Conservation (phyloP, 2,113 vertebrate species). For the Cololabis saira region DNA sequence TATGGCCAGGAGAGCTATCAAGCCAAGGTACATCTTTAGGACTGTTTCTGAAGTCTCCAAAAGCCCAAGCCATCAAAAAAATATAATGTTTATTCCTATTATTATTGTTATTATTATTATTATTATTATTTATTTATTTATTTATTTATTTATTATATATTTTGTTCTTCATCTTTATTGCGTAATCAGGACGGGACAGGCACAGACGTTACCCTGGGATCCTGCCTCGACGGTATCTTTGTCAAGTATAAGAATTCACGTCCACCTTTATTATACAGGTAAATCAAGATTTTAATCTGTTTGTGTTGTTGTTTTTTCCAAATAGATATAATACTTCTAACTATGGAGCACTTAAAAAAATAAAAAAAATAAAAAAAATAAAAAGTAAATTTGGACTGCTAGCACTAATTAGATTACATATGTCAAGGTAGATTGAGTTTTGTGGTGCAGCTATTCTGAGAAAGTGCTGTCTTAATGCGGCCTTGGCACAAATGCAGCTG, state of each 20-base stretch:
- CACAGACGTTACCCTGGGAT: constrained; percentile 90
- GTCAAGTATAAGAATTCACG: constrained; percentile 94
- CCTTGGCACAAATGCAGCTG: constrained; percentile 11
- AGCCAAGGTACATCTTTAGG: constrained; percentile 96
- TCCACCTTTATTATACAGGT: constrained; percentile 91
- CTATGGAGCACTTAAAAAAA: no score
- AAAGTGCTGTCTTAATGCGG: constrained; percentile 8
- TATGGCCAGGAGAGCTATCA: constrained; percentile 95
- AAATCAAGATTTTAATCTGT: constrained; percentile 28
- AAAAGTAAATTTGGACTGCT: not conserved
- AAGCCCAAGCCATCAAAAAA: not conserved
- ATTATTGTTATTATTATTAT: no score
- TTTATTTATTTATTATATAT: no score
- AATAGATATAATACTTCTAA: no score
- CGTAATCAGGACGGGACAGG: constrained; percentile 90
- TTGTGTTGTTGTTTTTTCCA: not conserved
- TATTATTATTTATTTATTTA: no score
- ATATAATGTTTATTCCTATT: no score
- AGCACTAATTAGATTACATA: constrained; percentile 5
- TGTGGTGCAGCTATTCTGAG: constrained; percentile 22
- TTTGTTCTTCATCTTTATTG: constrained; percentile 24
- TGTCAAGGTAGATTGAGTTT: not conserved
- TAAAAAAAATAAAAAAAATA: no score
- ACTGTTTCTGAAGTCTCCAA: constrained; percentile 2
- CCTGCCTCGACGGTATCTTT: constrained; percentile 95